phyloP scores from a whole-genome alignment of 2,113 vertebrate genomes.

The Datnioides undecimradiatus region DNA sequence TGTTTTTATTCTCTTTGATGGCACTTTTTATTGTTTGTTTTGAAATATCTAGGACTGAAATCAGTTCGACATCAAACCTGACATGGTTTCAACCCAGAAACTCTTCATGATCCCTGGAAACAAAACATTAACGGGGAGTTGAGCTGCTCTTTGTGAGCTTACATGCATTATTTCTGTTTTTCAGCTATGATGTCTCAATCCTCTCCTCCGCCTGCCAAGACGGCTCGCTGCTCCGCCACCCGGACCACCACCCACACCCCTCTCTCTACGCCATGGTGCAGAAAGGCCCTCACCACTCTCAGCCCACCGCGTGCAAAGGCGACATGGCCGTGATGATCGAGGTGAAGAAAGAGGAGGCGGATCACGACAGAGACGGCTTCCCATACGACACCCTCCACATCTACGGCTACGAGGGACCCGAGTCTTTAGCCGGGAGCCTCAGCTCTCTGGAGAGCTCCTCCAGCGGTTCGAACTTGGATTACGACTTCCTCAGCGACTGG shows the following conservation, averaged over 20 bases:
- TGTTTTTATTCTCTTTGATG: not conserved
- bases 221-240: slow-evolving; percentile 75
- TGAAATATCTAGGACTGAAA: not conserved
- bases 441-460: slow-evolving; percentile 92
- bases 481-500: slow-evolving; percentile 96
- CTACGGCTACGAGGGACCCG: slow-evolving; percentile 93
- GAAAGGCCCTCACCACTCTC: slow-evolving; percentile 79
- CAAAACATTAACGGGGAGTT: not conserved
- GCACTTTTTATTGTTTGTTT: not conserved
- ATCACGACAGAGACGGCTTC: slow-evolving; percentile 90
- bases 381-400: slow-evolving; percentile 97
- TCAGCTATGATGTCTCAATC: slow-evolving; percentile 93
- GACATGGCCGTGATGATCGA: slow-evolving; percentile 97
- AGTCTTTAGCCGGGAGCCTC: slow-evolving; percentile 93
- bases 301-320: slow-evolving; percentile 80
- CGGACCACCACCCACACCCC: slow-evolving; percentile 69
- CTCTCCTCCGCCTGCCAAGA: slow-evolving; percentile 89
- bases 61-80: not conserved
- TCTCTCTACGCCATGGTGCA: slow-evolving; percentile 86
- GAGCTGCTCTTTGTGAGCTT: not conserved
- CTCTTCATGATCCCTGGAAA: not conserved
- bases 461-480: slow-evolving; percentile 89
- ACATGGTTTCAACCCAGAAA: not conserved
- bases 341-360: slow-evolving; percentile 94
- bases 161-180: not conserved